These are phyloP conservation scores for Nothoprocta pentlandii DNA, from an alignment of 2,113 vertebrate species.

Conservation along the genomic window DNA sequence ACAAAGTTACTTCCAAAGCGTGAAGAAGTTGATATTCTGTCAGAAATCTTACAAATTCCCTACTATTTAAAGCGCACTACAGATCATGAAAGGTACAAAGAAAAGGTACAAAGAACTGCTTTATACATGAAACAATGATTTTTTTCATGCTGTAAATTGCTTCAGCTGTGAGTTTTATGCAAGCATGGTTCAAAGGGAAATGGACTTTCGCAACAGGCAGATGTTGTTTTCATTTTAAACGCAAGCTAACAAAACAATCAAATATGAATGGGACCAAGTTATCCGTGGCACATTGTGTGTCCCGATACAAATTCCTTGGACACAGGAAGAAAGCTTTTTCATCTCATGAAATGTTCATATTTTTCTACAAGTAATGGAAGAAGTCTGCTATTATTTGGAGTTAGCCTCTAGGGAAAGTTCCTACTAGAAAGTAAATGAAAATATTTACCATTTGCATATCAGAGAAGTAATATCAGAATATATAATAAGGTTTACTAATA, in stretches of 20 bases:
- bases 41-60: not conserved
- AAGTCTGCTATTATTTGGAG: not conserved
- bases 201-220: constrained; percentile 27
- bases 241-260: constrained; percentile 28
- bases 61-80: not conserved
- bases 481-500: not conserved
- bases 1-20: not conserved
- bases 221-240: constrained; percentile 27
- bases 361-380: not conserved
- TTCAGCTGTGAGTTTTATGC: constrained; percentile 36
- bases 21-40: not conserved
- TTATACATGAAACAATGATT: not conserved
- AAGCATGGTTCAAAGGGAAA: constrained; percentile 18
- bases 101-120: not conserved
- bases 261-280: constrained; percentile 43
- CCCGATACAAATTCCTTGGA: not conserved
- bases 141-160: not conserved
- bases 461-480: not conserved
- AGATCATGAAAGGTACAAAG: not conserved
- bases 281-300: constrained; percentile 7
- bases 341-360: not conserved
- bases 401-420: not conserved
- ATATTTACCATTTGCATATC: not conserved
- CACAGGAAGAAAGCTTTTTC: not conserved
- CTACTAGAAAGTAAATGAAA: not conserved